phyloP scores from a whole-genome alignment of 1,140 invertebrate species.

The Venustaconcha ellipsiformis region DNA sequence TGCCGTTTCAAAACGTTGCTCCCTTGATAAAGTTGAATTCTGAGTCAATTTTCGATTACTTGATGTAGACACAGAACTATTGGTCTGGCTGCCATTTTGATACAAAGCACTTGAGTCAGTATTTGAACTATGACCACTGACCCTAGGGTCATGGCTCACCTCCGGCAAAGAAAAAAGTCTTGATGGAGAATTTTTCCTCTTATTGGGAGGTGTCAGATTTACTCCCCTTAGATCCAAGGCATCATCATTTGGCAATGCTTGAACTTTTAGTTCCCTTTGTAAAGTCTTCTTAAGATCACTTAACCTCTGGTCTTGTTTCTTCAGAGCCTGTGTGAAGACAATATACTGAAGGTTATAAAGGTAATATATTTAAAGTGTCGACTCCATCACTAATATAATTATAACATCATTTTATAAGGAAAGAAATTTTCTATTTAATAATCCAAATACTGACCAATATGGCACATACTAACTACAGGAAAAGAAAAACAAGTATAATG shows the following conservation, averaged over 20 bases:
- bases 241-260: slow-evolving; percentile 64
- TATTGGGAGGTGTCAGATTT: slow-evolving; percentile 34
- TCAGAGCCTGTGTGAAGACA: slow-evolving; percentile 79
- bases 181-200: slow-evolving; percentile 22
- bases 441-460: neutral
- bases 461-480: neutral
- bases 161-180: too few relatives aligned
- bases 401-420: slow-evolving; percentile 33
- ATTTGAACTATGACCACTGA: too few relatives aligned
- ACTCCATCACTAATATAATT: too few relatives aligned
- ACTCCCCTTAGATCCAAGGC: slow-evolving; percentile 31
- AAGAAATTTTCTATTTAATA: slow-evolving; percentile 1
- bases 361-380: too few relatives aligned
- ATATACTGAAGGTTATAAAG: too few relatives aligned
- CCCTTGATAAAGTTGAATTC: neutral
- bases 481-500: too few relatives aligned
- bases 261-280: slow-evolving; percentile 83
- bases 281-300: slow-evolving; percentile 91
- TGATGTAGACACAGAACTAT: slow-evolving; percentile 9
- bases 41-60: too few relatives aligned
- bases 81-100: neutral
- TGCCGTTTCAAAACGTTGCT: slow-evolving; percentile 15
- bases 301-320: slow-evolving; percentile 87
- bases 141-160: neutral
- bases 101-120: too few relatives aligned